Percentiles rank a stretch among this genome's conserved stretches.
Conservation (phyloP, 2,113 vertebrate genomes). For the Gymnocephalus cernua region DNA sequence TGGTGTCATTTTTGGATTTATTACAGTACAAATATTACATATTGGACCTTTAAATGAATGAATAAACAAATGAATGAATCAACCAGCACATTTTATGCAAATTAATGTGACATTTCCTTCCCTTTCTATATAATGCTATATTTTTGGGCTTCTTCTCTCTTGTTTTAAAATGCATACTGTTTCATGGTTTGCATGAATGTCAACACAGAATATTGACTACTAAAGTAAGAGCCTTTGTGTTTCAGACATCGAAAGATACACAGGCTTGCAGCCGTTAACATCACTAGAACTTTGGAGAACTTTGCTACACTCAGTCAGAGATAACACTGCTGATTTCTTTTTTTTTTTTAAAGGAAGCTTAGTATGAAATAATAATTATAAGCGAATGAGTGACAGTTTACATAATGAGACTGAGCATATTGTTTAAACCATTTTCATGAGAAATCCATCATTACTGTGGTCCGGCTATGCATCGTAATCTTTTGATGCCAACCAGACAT, state of each 20-base stretch:
- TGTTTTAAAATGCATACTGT: not conserved
- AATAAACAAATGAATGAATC: not conserved
- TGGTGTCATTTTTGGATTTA: too few relatives aligned
- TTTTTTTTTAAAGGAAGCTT: constrained; percentile 10
- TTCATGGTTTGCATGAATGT: not conserved
- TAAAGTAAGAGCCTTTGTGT: not conserved
- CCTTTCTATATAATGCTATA: not conserved
- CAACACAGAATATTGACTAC: not conserved
- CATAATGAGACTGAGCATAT: constrained; percentile 33
- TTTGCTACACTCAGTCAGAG: constrained; percentile 1
- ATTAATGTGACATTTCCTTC: not conserved
- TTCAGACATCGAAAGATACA: not conserved
- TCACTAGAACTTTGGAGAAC: constrained; percentile 1
- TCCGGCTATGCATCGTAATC: constrained; percentile 2
- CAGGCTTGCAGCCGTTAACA: not conserved
- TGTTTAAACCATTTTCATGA: constrained; percentile 36
- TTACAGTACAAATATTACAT: too few relatives aligned
- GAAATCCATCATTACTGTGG: constrained; percentile 41
- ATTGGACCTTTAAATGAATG: too few relatives aligned
- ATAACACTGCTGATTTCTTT: not conserved
- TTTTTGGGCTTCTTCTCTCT: not conserved
- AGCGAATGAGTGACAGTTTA: constrained; percentile 42
- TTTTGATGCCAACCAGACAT: constrained; percentile 28
- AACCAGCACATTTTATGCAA: not conserved
- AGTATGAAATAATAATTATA: constrained; percentile 18